Conservation (phyloP, 2,888 invertebrate genomes). For the Sacculina carcini region DNA sequence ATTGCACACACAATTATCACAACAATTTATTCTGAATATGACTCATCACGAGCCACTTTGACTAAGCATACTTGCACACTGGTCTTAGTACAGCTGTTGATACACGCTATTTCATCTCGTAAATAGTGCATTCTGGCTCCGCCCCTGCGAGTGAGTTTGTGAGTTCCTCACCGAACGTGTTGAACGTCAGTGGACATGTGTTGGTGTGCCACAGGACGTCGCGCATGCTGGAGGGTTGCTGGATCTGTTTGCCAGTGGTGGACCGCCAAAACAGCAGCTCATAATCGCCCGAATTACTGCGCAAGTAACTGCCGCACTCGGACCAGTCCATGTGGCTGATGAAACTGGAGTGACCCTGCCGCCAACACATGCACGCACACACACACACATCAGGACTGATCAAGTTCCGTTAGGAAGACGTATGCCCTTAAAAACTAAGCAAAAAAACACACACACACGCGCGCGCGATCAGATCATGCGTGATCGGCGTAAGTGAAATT, state of each 20-base stretch:
- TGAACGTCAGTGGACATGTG: conserved; percentile 50
- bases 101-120: no score
- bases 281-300: conserved; percentile 64
- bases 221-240: conserved; percentile 36
- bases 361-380: conserved; percentile 13
- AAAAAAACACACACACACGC: no score
- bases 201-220: conserved; percentile 56
- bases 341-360: conserved; percentile 68
- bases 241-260: conserved; percentile 51
- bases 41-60: no score
- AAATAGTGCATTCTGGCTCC: no score
- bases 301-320: conserved; percentile 42
- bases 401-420: background rate
- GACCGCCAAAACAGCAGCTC: conserved; percentile 74
- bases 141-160: no score
- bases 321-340: conserved; percentile 78
- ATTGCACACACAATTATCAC: no score
- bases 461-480: no score
- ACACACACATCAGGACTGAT: no score
- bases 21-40: no score
- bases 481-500: no score
- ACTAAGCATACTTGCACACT: no score
- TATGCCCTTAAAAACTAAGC: background rate
- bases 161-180: conserved; percentile 34
- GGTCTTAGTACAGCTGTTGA: no score